phyloP scores from a whole-genome alignment of 2,797 vertebrate genomes.

The Poeciliopsis presidionis region DNA sequence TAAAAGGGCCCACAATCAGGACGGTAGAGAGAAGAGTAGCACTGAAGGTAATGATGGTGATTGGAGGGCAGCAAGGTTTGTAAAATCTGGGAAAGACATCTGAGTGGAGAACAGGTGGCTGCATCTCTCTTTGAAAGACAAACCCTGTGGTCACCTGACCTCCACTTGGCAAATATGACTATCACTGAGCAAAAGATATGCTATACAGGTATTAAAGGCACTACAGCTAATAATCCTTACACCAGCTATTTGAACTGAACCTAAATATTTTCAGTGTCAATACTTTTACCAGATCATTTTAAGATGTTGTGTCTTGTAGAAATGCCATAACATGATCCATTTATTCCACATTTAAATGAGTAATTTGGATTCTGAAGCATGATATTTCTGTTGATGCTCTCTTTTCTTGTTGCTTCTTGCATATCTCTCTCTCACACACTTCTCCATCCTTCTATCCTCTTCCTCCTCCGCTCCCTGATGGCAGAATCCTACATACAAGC shows the following conservation, averaged over 20 bases:
- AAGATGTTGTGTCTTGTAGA: background rate
- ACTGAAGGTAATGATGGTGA: background rate
- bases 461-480: conserved; percentile 45
- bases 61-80: background rate
- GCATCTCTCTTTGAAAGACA: background rate
- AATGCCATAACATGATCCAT: background rate
- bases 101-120: background rate
- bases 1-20: background rate
- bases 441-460: conserved; percentile 9
- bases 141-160: background rate
- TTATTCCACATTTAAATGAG: background rate
- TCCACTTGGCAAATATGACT: background rate
- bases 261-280: background rate
- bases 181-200: too few species aligned
- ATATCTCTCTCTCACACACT: background rate
- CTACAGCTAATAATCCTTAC: background rate
- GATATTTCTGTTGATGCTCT: background rate
- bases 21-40: background rate
- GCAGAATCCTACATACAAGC: conserved; percentile 50
- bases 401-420: background rate
- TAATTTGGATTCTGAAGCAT: background rate
- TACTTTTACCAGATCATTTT: background rate
- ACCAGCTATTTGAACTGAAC: background rate
- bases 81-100: background rate
- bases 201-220: too few species aligned